Conservation (phyloP, 2,113 vertebrate genomes). For the Ardeotis arabs region DNA sequence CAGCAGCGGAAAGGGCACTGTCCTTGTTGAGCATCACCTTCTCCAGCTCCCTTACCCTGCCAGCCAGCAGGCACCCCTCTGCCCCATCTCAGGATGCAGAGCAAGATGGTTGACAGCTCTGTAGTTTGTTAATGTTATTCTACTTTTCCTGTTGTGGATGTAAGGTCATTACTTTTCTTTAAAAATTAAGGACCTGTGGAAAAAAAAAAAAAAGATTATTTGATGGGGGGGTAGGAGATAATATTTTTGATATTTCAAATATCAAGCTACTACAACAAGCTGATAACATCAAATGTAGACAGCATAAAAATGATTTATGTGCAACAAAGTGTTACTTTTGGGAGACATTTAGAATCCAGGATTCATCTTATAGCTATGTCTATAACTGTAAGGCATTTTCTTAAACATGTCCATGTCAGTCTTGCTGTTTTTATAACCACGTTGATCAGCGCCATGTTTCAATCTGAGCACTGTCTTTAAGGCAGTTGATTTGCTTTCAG, state of each 20-base stretch:
- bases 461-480: not conserved
- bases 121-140: not conserved
- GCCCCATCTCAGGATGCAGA: rapidly evolving
- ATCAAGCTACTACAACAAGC: not conserved
- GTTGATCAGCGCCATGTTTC: not conserved
- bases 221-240: not conserved
- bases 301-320: not conserved
- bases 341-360: not conserved
- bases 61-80: not conserved
- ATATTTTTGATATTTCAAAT: not conserved
- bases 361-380: not conserved
- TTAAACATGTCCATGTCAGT: not conserved
- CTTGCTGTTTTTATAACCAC: not conserved
- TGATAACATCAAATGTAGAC: not conserved
- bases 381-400: not conserved
- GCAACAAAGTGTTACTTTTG: not conserved
- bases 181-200: not conserved
- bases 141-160: rapidly evolving
- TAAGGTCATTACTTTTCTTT: not conserved
- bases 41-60: not conserved
- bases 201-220: not conserved
- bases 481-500: not conserved
- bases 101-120: not conserved
- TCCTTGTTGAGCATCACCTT: not conserved
- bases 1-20: too few species aligned